These are phyloP conservation scores for Miniopterus natalensis DNA, from an alignment of 2,113 vertebrate species.

Conservation along the genomic window DNA sequence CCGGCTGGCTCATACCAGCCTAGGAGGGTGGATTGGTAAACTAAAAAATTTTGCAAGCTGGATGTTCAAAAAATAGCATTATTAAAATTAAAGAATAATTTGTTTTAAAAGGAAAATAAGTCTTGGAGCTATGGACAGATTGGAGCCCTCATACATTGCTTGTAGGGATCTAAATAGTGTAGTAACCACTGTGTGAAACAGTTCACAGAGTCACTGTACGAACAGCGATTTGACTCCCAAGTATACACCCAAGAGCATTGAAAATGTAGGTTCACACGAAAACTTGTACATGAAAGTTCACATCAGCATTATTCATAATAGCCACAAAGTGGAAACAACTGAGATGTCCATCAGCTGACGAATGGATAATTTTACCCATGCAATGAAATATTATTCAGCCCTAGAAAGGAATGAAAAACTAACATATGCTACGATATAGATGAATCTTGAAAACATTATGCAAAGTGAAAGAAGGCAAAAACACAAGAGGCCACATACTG, in stretches of 20 bases:
- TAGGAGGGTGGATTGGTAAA: background rate
- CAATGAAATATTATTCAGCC: background rate
- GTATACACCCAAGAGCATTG: background rate
- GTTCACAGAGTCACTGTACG: background rate
- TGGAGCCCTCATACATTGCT: background rate
- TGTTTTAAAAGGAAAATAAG: conserved; percentile 29
- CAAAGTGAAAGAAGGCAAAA: conserved; percentile 10
- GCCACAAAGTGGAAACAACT: background rate
- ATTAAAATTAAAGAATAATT: conserved; percentile 28
- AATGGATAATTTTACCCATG: background rate
- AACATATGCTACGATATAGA: background rate
- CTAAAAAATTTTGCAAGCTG: background rate
- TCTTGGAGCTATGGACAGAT: background rate
- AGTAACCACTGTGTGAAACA: background rate
- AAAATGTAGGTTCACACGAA: conserved; percentile 20
- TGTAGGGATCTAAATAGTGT: background rate
- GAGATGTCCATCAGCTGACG: background rate
- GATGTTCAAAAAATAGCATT: conserved; percentile 23
- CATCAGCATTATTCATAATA: background rate
- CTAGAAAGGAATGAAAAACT: background rate
- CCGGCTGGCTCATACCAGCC: background rate
- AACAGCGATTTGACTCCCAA: background rate
- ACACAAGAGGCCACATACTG: background rate
- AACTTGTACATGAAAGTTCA: background rate
- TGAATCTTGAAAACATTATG: conserved; percentile 10